A percentile compares a stretch with the other conserved stretches of the same genome.
Evolutionary conservation across 2,797 vertebrate genomes (phyloP).

Genomic region (Okamejei kenojei): DNA sequence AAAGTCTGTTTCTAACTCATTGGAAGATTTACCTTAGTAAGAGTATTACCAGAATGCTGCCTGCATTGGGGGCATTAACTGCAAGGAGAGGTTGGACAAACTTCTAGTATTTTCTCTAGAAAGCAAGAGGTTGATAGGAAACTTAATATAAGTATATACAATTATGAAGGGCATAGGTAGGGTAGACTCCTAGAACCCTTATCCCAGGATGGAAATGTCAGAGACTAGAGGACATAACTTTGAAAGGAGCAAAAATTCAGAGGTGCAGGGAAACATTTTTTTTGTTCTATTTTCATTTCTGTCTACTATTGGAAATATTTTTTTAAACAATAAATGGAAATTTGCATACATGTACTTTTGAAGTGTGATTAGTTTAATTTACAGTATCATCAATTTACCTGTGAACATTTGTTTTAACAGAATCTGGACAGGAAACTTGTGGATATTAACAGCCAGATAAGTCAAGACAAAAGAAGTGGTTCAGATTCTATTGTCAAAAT

Average conservation of each 20-base stretch:
- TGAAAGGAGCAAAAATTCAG: too few relatives aligned
- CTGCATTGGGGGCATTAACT: too few relatives aligned
- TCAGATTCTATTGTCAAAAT: constrained; percentile 72
- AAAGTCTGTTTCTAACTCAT: not conserved
- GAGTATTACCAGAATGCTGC: too few relatives aligned
- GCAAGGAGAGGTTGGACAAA: too few relatives aligned
- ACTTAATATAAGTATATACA: too few relatives aligned
- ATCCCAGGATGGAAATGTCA: too few relatives aligned
- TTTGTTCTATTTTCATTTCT: not conserved
- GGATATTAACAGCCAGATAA: constrained; percentile 62
- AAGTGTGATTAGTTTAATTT: not conserved
- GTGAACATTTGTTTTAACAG: constrained; percentile 45
- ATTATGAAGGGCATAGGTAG: too few relatives aligned
- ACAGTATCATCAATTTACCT: not conserved
- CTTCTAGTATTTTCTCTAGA: too few relatives aligned
- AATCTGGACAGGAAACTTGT: constrained; percentile 65
- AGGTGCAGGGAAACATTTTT: not conserved
- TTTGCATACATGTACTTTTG: not conserved
- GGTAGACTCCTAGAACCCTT: too few relatives aligned
- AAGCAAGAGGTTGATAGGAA: too few relatives aligned
- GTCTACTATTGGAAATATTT: not conserved
- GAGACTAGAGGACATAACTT: too few relatives aligned
- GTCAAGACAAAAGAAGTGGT: constrained; percentile 70
- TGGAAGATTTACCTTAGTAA: too few relatives aligned
- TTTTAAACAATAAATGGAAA: not conserved